Evolutionary conservation across 2,113 vertebrate species (phyloP).

Genomic region (Ascaphus truei): DNA sequence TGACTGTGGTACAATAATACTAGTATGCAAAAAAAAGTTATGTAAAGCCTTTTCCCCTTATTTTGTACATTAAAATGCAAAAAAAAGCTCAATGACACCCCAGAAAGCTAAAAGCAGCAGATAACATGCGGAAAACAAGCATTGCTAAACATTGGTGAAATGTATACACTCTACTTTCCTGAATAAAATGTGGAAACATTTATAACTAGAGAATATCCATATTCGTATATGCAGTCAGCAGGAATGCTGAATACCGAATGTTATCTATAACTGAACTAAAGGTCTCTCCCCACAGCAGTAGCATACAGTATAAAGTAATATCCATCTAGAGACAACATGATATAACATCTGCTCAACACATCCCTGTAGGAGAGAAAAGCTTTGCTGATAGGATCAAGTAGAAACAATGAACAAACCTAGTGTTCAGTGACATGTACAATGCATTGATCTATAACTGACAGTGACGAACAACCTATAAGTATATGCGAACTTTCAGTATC

Average conservation of each 20-base stretch:
- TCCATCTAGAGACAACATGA: too few species aligned
- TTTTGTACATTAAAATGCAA: neutral
- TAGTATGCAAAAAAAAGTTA: neutral
- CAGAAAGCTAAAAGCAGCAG: neutral
- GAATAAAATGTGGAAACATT: neutral
- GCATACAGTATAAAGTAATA: too few species aligned
- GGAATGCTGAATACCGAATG: neutral
- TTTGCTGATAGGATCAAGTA: too few species aligned
- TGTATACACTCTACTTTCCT: neutral
- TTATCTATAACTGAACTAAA: neutral
- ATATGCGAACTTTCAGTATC: neutral
- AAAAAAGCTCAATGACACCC: neutral
- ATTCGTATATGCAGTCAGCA: neutral
- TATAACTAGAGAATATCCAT: neutral
- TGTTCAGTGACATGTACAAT: neutral
- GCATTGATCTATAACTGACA: neutral
- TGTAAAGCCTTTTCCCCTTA: neutral
- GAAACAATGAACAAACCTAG: neutral
- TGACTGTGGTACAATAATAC: too few species aligned
- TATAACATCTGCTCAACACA: too few species aligned
- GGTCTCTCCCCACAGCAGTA: too few species aligned
- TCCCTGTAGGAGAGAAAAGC: too few species aligned
- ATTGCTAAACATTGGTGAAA: neutral
- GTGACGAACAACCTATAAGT: neutral
- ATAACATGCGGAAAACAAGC: neutral